A percentile compares a stretch with the other conserved stretches of the same genome.
Evolutionary conservation across 2,888 invertebrate species (phyloP).

Genomic region (Lochmaea capreae): DNA sequence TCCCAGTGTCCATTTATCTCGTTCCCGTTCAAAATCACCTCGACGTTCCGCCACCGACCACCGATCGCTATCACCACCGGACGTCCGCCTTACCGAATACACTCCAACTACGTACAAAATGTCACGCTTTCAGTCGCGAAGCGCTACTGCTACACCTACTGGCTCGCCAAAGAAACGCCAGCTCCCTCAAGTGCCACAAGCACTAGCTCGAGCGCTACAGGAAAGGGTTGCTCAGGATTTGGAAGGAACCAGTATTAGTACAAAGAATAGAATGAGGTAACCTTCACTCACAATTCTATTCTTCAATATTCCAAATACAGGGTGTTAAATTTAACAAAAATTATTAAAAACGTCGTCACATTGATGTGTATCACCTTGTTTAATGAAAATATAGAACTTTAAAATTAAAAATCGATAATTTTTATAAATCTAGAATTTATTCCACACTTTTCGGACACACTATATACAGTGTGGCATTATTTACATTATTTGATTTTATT

Average conservation of each 20-base stretch:
- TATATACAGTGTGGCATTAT: not conserved
- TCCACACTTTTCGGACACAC: too few species aligned
- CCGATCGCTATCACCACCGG: conserved; percentile 85
- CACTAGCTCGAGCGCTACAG: conserved; percentile 74
- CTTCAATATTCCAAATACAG: too few species aligned
- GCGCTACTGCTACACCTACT: conserved; percentile 92
- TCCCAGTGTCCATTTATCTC: conserved; percentile 69
- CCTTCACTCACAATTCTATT: not conserved
- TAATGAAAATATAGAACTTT: too few species aligned
- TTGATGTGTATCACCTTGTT: too few species aligned
- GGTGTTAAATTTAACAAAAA: too few species aligned
- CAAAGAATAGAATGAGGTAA: conserved; percentile 41
- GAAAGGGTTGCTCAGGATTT: conserved; percentile 84
- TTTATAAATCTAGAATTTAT: too few species aligned
- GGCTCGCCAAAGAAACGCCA: conserved; percentile 95
- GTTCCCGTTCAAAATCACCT: conserved; percentile 85
- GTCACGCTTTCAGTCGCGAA: conserved; percentile 81
- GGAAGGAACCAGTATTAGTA: conserved; percentile 63
- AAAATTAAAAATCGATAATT: too few species aligned
- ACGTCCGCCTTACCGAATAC: conserved; percentile 74
- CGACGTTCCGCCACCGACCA: conserved; percentile 72
- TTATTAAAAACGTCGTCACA: too few species aligned
- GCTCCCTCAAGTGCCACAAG: conserved; percentile 90
- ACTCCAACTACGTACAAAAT: conserved; percentile 67
- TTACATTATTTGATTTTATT: conserved; percentile 5